These are phyloP conservation scores for Isichthys henryi DNA, from an alignment of 2,113 vertebrate species.

Conservation along the genomic window DNA sequence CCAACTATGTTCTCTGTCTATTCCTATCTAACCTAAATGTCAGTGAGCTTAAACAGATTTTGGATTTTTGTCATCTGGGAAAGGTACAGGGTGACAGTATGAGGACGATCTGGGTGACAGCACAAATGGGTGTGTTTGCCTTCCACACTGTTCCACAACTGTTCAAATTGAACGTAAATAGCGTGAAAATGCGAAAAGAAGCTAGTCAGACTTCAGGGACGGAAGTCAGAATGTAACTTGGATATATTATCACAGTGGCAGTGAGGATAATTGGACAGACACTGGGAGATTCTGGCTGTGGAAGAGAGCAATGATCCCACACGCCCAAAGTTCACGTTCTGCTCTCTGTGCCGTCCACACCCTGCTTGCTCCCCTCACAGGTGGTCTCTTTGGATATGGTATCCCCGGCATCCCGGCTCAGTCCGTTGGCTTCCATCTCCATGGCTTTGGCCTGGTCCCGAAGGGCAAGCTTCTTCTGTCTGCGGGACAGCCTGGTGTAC, in stretches of 20 bases:
- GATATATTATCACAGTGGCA: not conserved
- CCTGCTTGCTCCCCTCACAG: conserved; percentile 35
- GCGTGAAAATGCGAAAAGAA: not conserved
- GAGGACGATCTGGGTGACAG: not conserved
- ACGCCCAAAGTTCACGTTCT: conserved; percentile 44
- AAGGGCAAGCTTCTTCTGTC: conserved; percentile 46
- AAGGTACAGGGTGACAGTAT: not conserved
- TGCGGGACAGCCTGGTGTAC: conserved; percentile 44
- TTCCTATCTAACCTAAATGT: not conserved
- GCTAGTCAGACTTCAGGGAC: not conserved
- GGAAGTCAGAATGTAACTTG: not conserved
- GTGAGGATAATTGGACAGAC: not conserved
- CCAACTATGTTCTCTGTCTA: not conserved
- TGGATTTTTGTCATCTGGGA: not conserved
- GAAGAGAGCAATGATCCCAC: not conserved
- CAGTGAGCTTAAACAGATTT: not conserved
- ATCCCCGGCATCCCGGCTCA: conserved; percentile 24
- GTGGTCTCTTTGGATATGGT: not conserved
- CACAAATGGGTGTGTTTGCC: not conserved
- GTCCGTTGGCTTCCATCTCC: conserved; percentile 29
- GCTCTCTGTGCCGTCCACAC: conserved; percentile 46
- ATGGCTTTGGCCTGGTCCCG: conserved; percentile 41
- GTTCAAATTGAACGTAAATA: not conserved
- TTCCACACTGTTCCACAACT: not conserved
- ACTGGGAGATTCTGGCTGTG: not conserved